Evolutionary conservation across 2,113 vertebrate species (phyloP), one percentile per base, ranked within the genome.

Genomic region (Mystacornis crossleyi): DNA sequence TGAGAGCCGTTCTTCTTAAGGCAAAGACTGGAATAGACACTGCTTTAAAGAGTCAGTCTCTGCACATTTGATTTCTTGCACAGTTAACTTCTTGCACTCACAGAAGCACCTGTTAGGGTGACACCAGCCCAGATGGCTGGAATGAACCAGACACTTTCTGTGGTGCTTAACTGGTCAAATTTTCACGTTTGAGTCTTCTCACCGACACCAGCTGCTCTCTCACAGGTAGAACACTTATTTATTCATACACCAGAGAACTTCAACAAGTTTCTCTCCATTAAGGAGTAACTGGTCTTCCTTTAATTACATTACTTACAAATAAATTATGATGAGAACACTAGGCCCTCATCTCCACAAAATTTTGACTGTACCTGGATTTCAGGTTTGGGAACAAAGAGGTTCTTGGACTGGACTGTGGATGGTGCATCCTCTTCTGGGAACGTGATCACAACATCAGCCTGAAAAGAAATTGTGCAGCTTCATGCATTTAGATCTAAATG

Each of bases 381-480:
- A 88, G 99, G 99, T 96, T 99, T 99, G 66, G 99, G 99, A 58
- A 98, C 97, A 67, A 99, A 99, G 54, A 99, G 98, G 19, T 98
- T 99, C 98, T 99, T 99, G 51, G 99, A 97, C 93, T 99, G 99
- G 92, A 99, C 96, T 53, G 98, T 96, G 14, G 98, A 98, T 15
- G 99, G 99, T 6, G 97, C 98, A 91, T 99, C 99, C 93, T 99
- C 99, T 53, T 99, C 99, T 80, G 99, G 98, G 90, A 99, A 99
- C 95, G 99, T 99, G 93, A 99, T 98, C 29, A 99, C 95, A 53
- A 99, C 98, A 84, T 99, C 99, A 77, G 99, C 99, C 99, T 99
- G 90, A 82, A 91, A 97, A 53, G 31, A 90, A 91, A 92, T 93
- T 2, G 5, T 16, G 19, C 54, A 73, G 47, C 31, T 70, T 83